A percentile compares a stretch with the other conserved stretches of the same genome.
Conservation (phyloP, 2,888 invertebrate genomes). For the Anarsia innoxiella region DNA sequence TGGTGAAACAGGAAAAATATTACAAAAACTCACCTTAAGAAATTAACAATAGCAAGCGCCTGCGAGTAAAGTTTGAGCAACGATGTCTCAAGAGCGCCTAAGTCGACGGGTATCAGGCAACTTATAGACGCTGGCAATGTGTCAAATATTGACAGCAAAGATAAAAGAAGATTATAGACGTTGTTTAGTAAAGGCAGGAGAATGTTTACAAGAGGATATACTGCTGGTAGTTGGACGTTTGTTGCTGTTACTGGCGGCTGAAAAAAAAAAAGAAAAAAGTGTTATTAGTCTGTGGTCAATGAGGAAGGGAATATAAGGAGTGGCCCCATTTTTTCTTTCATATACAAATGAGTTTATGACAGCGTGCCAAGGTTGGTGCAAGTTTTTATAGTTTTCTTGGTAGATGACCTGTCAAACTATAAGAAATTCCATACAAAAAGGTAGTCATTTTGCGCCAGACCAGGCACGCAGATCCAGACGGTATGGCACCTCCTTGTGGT, state of each 20-base stretch:
- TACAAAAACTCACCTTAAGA: conserved; percentile 28
- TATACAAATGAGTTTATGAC: too few relatives aligned
- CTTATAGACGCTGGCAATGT: conserved; percentile 57
- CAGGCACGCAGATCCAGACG: too few relatives aligned
- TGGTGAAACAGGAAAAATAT: background rate
- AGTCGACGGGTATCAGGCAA: conserved; percentile 56
- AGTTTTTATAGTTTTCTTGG: too few relatives aligned
- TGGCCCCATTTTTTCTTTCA: too few relatives aligned
- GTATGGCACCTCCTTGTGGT: too few relatives aligned
- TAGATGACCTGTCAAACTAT: too few relatives aligned
- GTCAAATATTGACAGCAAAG: conserved; percentile 63
- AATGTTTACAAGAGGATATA: conserved; percentile 63
- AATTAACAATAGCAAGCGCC: conserved; percentile 62
- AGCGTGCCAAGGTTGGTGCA: too few relatives aligned
- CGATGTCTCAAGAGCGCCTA: conserved; percentile 59
- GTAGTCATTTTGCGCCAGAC: too few relatives aligned
- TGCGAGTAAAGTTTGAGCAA: conserved; percentile 60
- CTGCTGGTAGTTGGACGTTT: conserved; percentile 57
- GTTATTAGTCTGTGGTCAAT: too few relatives aligned
- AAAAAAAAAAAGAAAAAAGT: conserved; percentile 27
- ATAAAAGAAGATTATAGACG: conserved; percentile 63
- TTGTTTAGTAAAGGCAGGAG: conserved; percentile 61
- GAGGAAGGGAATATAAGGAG: too few relatives aligned
- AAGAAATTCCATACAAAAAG: too few relatives aligned
- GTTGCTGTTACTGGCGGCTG: conserved; percentile 50